These are phyloP conservation scores for Falco cherrug DNA, from an alignment of 2,797 vertebrate genomes.

Conservation along the genomic window DNA sequence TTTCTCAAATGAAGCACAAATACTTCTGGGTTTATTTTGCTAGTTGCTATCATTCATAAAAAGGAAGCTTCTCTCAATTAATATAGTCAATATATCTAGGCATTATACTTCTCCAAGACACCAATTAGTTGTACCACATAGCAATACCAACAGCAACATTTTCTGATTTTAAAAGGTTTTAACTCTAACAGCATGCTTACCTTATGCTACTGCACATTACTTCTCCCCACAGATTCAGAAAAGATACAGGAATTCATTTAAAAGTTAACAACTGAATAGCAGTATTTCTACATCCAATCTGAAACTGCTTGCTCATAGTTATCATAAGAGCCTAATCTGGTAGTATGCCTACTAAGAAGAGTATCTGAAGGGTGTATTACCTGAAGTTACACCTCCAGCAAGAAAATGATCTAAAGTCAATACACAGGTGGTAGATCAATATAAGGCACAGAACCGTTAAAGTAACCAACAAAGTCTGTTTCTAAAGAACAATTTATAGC, in stretches of 20 bases:
- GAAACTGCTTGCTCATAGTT: background rate
- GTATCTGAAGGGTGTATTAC: background rate
- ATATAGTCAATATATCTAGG: background rate
- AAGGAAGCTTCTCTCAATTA: background rate
- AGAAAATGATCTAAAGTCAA: background rate
- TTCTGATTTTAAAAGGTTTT: background rate
- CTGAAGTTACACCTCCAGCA: background rate
- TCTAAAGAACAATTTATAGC: background rate
- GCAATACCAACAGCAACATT: background rate
- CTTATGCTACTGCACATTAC: background rate
- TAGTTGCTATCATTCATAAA: background rate
- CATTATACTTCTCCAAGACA: background rate
- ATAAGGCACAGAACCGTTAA: background rate
- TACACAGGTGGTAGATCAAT: background rate
- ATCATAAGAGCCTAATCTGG: background rate
- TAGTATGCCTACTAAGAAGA: fast-evolving
- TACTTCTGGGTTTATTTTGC: background rate
- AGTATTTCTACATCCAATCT: background rate
- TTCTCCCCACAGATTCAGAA: background rate
- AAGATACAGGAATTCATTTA: background rate
- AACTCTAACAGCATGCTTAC: background rate
- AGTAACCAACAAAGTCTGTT: background rate
- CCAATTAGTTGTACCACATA: background rate
- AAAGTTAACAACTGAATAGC: background rate
- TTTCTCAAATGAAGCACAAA: background rate